phyloP scores from a whole-genome alignment of 2,888 invertebrate species.

The Caenorhabditis sp. region DNA sequence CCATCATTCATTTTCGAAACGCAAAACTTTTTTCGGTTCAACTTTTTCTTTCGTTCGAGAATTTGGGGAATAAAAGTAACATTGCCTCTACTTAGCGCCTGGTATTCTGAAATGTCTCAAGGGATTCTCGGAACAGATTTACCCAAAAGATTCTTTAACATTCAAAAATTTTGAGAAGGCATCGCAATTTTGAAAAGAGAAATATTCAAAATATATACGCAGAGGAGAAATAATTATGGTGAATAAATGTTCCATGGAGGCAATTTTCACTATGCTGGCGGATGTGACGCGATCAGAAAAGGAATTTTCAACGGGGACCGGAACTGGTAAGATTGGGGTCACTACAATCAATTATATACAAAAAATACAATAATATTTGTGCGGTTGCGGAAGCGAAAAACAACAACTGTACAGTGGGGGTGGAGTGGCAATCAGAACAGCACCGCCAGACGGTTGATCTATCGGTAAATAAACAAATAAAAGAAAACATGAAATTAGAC shows the following conservation, averaged over 20 bases:
- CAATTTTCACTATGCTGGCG: not conserved
- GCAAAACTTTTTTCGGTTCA: slow-evolving; percentile 29
- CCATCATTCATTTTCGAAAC: slow-evolving; percentile 49
- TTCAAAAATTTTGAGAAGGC: slow-evolving; percentile 12
- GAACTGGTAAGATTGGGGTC: slow-evolving; percentile 3
- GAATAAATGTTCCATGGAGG: not conserved
- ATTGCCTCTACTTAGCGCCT: slow-evolving; percentile 36
- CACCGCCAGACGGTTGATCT: slow-evolving; percentile 11
- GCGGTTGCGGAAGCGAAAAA: slow-evolving; percentile 14
- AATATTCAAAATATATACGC: too few species aligned
- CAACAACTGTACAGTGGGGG: slow-evolving; percentile 35
- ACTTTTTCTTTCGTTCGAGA: slow-evolving; percentile 29
- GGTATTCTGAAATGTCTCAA: slow-evolving; percentile 26
- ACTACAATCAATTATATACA: slow-evolving; percentile 18
- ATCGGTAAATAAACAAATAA: slow-evolving; percentile 44
- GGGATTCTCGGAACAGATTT: not conserved
- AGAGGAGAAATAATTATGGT: too few species aligned
- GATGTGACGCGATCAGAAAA: not conserved
- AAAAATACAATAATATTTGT: slow-evolving; percentile 35
- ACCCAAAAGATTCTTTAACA: not conserved
- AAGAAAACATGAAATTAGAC: slow-evolving; percentile 16
- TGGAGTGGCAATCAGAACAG: slow-evolving; percentile 12
- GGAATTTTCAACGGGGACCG: not conserved
- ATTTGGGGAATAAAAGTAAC: slow-evolving; percentile 12
- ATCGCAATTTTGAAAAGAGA: too few species aligned